Conservation (phyloP, 2,113 vertebrate genomes). For the Lycaon pictus region DNA sequence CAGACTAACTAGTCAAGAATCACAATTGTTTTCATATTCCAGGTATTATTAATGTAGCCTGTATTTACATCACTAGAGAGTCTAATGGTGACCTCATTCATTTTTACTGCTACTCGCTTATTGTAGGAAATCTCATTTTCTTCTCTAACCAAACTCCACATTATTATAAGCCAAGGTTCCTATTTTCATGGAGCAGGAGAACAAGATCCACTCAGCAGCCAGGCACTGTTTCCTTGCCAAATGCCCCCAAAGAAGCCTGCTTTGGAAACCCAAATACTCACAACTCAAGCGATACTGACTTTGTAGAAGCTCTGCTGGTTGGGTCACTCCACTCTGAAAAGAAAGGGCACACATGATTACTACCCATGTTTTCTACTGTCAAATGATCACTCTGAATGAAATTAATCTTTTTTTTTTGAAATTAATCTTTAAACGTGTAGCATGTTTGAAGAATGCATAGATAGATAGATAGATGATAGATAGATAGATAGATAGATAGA, state of each 20-base stretch:
- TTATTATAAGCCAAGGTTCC: not conserved
- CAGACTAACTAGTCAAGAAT: not conserved
- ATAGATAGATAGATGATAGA: no score
- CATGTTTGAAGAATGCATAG: not conserved
- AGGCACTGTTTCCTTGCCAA: not conserved
- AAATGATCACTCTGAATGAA: slow-evolving; percentile 83
- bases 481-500: no score
- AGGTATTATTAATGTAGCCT: not conserved
- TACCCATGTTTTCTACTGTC: slow-evolving; percentile 79
- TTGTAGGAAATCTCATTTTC: not conserved
- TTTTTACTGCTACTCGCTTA: not conserved
- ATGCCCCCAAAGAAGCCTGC: not conserved
- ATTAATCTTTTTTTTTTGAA: slow-evolving; percentile 72
- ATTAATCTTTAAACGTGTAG: slow-evolving; percentile 68
- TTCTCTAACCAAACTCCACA: not conserved
- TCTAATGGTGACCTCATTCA: not conserved
- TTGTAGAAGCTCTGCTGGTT: slow-evolving; percentile 93
- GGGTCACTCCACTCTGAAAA: slow-evolving; percentile 95
- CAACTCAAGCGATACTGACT: slow-evolving; percentile 95
- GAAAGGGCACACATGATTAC: slow-evolving; percentile 80
- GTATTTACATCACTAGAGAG: not conserved
- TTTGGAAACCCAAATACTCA: slow-evolving; percentile 90
- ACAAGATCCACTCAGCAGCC: not conserved
- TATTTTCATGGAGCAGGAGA: not conserved
- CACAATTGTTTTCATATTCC: not conserved